Evolutionary conservation across 1,140 invertebrate species (phyloP), one percentile per base, ranked within the genome.

Genomic region (Arctopsyche grandis): DNA sequence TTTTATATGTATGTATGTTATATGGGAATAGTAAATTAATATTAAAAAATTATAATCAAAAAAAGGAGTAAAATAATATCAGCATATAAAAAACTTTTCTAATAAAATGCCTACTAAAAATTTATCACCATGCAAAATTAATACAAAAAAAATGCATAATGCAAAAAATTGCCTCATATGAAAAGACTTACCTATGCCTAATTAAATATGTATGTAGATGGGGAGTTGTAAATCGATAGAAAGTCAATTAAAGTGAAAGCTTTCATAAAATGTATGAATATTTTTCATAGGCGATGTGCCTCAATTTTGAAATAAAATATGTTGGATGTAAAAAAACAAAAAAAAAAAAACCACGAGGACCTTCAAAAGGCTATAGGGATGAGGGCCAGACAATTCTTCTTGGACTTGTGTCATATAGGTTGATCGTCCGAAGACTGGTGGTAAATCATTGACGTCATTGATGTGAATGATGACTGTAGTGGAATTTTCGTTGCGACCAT

Each of bases 401-500:
- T 86, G 83, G 12, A 86, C 86, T 78, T 87, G 85, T n/a, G 87
- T 87, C 83, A 91, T 89, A 88, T 96, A 96, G 24, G 90, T 84
- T 66, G 91, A 90, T 84, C 91, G 88, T 66, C 92, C 91, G 88
- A 96, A 96, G 73, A 90, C 90, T 5, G 95, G 95, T 46, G 94
- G 93, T 78, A 95, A 88, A 87, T 96, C 94, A 88, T 96, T 96
- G 85, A 94, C 91, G 85, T 95, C 94, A 83, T 93, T 91, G 71
- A 95, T 90, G 84, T 91, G 90, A 83, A 96, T 93, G 75, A 93
- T 90, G 70, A 96, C 93, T 70, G 89, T 91, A 79, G 94, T 95
- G 78, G 91, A 90, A 88, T 94, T 95, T 87, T 96, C 94, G 89
- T 94, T 94, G 83, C 94, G 91, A 84, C 93, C 94, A 88, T 96